A percentile compares a stretch with the other conserved stretches of the same genome.
Conservation (phyloP, 2,888 invertebrate genomes). For the Adineta ricciae region DNA sequence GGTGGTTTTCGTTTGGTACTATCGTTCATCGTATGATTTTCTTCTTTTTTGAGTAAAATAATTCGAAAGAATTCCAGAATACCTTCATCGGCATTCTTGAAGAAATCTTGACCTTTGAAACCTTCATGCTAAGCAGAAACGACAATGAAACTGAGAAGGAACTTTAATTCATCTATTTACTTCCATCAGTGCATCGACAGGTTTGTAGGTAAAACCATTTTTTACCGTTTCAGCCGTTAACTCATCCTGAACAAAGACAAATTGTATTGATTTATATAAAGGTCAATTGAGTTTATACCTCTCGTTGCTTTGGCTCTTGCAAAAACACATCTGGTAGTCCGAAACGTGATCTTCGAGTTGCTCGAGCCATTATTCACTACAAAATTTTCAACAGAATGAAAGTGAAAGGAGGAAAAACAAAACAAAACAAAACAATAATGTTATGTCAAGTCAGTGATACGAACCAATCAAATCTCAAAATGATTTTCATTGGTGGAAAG, state of each 20-base stretch:
- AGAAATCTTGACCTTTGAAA: not conserved
- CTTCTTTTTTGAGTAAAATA: constrained; percentile 8
- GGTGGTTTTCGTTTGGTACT: not conserved
- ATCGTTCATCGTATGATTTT: constrained; percentile 16
- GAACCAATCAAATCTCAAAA: not conserved
- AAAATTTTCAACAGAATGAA: not conserved
- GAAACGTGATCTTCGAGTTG: not conserved
- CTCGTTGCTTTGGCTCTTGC: constrained; percentile 7
- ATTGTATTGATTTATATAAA: not conserved
- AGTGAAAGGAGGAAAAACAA: not conserved
- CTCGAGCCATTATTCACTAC: not conserved
- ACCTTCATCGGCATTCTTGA: constrained; percentile 3
- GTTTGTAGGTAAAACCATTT: constrained; percentile 19
- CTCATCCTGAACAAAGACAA: not conserved
- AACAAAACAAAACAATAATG: not conserved
- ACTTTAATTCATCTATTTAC: not conserved
- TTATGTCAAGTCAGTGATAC: not conserved
- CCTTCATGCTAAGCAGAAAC: not conserved
- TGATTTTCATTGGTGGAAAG: not conserved
- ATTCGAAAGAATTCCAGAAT: not conserved
- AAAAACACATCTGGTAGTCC: not conserved
- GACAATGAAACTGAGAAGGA: not conserved
- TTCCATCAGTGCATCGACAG: not conserved
- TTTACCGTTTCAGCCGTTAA: constrained; percentile 10
- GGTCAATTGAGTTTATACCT: not conserved